A percentile compares a stretch with the other conserved stretches of the same genome.
Conservation (phyloP, 2,113 vertebrate species). For the Chelonoidis abingdonii region DNA sequence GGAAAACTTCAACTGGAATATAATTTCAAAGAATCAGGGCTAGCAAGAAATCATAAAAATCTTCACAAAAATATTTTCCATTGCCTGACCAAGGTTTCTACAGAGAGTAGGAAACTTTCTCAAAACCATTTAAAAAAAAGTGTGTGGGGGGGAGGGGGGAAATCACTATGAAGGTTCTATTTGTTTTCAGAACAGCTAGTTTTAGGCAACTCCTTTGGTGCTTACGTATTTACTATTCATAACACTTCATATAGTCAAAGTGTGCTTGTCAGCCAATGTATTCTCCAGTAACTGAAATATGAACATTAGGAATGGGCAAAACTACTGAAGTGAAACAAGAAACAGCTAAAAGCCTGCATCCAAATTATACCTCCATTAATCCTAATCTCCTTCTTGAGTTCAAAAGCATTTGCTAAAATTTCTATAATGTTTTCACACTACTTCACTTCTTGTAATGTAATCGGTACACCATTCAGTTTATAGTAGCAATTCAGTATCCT, state of each 20-base stretch:
- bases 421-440: background rate
- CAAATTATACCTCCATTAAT: background rate
- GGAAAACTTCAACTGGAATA: background rate
- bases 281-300: background rate
- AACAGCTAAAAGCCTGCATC: background rate
- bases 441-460: background rate
- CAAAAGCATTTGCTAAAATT: background rate
- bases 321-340: background rate
- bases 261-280: background rate
- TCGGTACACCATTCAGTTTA: background rate
- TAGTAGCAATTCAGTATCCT: background rate
- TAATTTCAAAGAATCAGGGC: background rate
- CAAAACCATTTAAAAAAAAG: background rate
- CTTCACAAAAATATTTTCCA: rapidly evolving
- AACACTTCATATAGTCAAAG: background rate
- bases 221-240: background rate
- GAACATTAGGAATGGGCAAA: background rate
- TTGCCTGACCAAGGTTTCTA: background rate
- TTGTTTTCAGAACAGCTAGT: background rate
- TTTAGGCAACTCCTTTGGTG: background rate
- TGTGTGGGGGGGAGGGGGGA: background rate
- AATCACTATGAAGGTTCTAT: background rate
- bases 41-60: background rate
- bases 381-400: background rate
- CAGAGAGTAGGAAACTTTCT: background rate